These are phyloP conservation scores for Sylvicola cinctus DNA, from an alignment of 2,888 invertebrate genomes.

Conservation along the genomic window DNA sequence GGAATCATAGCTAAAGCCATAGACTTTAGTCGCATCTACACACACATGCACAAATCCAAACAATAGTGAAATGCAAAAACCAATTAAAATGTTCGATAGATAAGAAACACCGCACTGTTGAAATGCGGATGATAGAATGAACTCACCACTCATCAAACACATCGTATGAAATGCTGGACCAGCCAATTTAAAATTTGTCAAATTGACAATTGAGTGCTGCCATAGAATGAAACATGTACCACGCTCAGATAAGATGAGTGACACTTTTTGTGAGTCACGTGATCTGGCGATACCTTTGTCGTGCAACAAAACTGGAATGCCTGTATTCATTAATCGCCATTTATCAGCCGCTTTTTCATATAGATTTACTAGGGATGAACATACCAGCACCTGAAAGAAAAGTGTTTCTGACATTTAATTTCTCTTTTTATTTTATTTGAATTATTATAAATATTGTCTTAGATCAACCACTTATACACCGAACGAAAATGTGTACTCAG, in stretches of 20 bases:
- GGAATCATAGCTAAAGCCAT: slow-evolving; percentile 63
- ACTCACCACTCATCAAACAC: slow-evolving; percentile 35
- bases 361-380: slow-evolving; percentile 51
- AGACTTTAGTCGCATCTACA: slow-evolving; percentile 49
- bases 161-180: slow-evolving; percentile 64
- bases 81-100: too few species aligned
- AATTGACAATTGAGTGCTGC: slow-evolving; percentile 61
- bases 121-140: neutral
- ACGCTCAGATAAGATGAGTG: slow-evolving; percentile 51
- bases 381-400: slow-evolving; percentile 40
- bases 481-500: too few species aligned
- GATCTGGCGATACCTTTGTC: slow-evolving; percentile 56
- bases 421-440: too few species aligned
- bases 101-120: too few species aligned
- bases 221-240: slow-evolving; percentile 66
- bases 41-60: neutral
- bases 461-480: too few species aligned
- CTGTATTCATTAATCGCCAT: slow-evolving; percentile 48
- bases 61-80: neutral
- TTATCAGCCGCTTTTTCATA: slow-evolving; percentile 38
- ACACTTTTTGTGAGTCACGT: slow-evolving; percentile 42
- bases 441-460: too few species aligned
- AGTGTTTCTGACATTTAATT: slow-evolving; percentile 3
- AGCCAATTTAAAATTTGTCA: slow-evolving; percentile 49
- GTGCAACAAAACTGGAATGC: slow-evolving; percentile 56